A percentile compares a stretch with the other conserved stretches of the same genome.
Conservation (phyloP, 2,888 invertebrate species). For the Leptothorax acervorum region DNA sequence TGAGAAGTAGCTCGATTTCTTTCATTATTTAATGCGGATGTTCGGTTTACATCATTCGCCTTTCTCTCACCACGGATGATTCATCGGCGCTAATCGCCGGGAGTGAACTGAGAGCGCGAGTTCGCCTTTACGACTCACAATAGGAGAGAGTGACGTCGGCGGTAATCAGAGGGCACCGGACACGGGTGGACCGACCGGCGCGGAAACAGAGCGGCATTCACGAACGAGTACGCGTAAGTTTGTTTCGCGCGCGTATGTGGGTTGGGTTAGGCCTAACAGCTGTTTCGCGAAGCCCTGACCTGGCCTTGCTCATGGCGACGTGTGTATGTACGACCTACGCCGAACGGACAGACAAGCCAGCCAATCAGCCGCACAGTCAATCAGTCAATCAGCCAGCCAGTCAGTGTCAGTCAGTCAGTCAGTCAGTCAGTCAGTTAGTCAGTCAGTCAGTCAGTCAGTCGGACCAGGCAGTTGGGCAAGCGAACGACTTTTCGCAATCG, state of each 20-base stretch:
- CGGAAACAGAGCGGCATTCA: slow-evolving; percentile 60
- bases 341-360: slow-evolving; percentile 69
- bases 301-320: slow-evolving; percentile 71
- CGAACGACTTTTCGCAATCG: slow-evolving; percentile 78
- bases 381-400: slow-evolving; percentile 35
- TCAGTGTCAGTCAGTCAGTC: slow-evolving; percentile 24
- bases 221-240: slow-evolving; percentile 59
- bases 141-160: slow-evolving; percentile 49
- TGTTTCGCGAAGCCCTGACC: slow-evolving; percentile 82
- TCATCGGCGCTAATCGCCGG: slow-evolving; percentile 31
- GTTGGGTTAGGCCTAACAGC: slow-evolving; percentile 78
- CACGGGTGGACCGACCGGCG: slow-evolving; percentile 51
- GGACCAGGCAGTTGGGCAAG: slow-evolving; percentile 61
- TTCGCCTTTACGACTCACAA: slow-evolving; percentile 29
- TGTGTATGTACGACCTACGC: slow-evolving; percentile 74
- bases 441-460: slow-evolving; percentile 40
- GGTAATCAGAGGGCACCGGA: slow-evolving; percentile 48
- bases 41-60: slow-evolving; percentile 43
- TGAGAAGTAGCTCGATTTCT: neutral
- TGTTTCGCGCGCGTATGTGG: slow-evolving; percentile 69
- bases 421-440: slow-evolving; percentile 51
- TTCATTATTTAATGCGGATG: slow-evolving; percentile 39
- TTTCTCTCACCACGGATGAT: slow-evolving; percentile 47
- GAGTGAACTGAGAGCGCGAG: slow-evolving; percentile 17
- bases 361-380: slow-evolving; percentile 61